phyloP scores from a whole-genome alignment of 2,113 vertebrate species.

The Cheilinus undulatus region DNA sequence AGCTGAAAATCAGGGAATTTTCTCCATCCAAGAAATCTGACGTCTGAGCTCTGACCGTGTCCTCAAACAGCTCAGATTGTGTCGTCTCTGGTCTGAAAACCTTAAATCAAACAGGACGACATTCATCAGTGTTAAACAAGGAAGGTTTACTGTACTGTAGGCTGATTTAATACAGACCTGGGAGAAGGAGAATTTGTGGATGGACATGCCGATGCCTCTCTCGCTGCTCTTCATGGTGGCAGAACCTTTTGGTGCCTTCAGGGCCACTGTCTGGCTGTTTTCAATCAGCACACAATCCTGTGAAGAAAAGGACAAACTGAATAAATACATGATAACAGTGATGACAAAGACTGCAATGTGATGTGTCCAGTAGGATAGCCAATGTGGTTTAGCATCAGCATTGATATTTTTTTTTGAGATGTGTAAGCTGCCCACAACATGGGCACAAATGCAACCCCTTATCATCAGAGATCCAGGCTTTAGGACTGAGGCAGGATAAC shows the following conservation, averaged over 20 bases:
- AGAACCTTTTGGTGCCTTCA: slow-evolving; percentile 89
- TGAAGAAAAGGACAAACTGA: not conserved
- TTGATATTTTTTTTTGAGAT: too few species aligned
- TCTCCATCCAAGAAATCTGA: slow-evolving; percentile 84
- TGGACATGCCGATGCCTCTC: slow-evolving; percentile 85
- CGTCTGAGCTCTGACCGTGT: slow-evolving; percentile 84
- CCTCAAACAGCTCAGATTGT: slow-evolving; percentile 87
- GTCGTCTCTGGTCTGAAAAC: slow-evolving; percentile 88
- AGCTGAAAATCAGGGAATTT: slow-evolving; percentile 90
- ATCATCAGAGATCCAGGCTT: too few species aligned
- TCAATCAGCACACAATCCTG: slow-evolving; percentile 89
- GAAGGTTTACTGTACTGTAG: not conserved
- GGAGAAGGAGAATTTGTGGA: slow-evolving; percentile 89
- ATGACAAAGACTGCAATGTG: not conserved
- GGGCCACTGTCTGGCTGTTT: slow-evolving; percentile 81
- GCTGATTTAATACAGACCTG: slow-evolving; percentile 72
- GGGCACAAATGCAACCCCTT: too few species aligned
- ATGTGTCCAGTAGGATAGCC: too few species aligned
- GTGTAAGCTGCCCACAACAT: too few species aligned
- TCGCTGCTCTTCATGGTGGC: slow-evolving; percentile 88
- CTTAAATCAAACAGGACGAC: slow-evolving; percentile 64
- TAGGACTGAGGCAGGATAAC: too few species aligned
- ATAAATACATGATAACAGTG: not conserved
- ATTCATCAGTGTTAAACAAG: not conserved
- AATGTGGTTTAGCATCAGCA: too few species aligned